phyloP scores from a whole-genome alignment of 2,797 vertebrate genomes.

The Sciurus vulgaris region DNA sequence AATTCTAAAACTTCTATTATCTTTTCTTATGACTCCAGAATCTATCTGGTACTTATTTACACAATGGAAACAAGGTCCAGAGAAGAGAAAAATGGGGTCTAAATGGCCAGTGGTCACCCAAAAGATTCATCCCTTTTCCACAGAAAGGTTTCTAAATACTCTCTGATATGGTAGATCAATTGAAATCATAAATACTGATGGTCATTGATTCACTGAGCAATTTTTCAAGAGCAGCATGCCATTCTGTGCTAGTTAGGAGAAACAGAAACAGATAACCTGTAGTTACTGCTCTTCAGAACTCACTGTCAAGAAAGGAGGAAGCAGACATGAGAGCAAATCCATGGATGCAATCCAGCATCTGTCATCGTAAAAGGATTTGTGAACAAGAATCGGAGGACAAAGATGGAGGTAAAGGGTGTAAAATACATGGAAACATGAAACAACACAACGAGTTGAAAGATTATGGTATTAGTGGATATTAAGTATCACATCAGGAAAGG shows the following conservation, averaged over 20 bases:
- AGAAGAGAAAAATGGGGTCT: not conserved
- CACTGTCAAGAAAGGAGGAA: not conserved
- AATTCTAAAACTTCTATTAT: slow-evolving; percentile 6
- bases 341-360: not conserved
- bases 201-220: not conserved
- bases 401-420: not conserved
- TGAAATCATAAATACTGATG: not conserved
- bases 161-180: not conserved
- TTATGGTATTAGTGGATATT: not conserved
- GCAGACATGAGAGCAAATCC: not conserved
- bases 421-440: not conserved
- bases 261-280: not conserved
- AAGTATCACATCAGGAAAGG: not conserved
- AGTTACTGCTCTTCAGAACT: not conserved
- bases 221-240: not conserved
- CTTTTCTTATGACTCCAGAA: slow-evolving; percentile 7
- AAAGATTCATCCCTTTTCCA: not conserved
- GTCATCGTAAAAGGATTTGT: not conserved
- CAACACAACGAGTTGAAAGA: not conserved
- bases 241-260: not conserved
- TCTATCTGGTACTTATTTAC: not conserved
- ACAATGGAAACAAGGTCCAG: not conserved
- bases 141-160: not conserved
- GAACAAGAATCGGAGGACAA: slow-evolving; percentile 8
- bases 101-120: not conserved